Evolutionary conservation across 2,888 invertebrate species (phyloP).

Genomic region (Ephialtes manifestator): DNA sequence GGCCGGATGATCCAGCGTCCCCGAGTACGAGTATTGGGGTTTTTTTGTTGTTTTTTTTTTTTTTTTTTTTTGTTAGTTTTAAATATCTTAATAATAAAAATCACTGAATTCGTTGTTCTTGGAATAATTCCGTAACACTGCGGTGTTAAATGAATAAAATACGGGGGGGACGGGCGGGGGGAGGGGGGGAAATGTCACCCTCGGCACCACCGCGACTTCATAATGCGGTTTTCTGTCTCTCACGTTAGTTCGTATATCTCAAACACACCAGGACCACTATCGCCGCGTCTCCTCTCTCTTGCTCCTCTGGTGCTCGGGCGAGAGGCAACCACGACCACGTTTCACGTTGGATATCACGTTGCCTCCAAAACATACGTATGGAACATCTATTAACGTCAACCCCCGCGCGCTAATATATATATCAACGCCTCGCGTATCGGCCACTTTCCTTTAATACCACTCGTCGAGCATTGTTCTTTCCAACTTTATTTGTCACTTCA

Average conservation of each 20-base stretch:
- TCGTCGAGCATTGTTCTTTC: constrained; percentile 82
- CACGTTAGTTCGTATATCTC: constrained; percentile 40
- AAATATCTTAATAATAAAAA: background rate
- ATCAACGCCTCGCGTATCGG: constrained; percentile 5
- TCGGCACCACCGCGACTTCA: constrained; percentile 63
- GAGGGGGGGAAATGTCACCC: constrained; percentile 69
- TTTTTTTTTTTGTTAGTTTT: too few relatives aligned
- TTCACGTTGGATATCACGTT: constrained; percentile 65
- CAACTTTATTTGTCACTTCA: constrained; percentile 86
- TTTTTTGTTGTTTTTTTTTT: too few relatives aligned
- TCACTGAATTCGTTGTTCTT: background rate
- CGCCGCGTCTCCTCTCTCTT: constrained; percentile 40
- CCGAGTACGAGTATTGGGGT: background rate
- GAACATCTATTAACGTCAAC: constrained; percentile 22
- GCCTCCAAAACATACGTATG: constrained; percentile 65
- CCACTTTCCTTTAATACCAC: constrained; percentile 63
- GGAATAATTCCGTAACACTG: background rate
- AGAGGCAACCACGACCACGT: constrained; percentile 56
- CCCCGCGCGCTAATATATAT: constrained; percentile 25
- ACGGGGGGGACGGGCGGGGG: too few relatives aligned
- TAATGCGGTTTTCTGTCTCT: constrained; percentile 35
- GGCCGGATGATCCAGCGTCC: constrained; percentile 43
- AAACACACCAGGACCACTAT: constrained; percentile 35
- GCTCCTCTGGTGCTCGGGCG: constrained; percentile 11
- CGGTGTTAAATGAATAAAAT: constrained; percentile 13